Base-by-base conservation (phyloP, 2,888 invertebrate species). In the Apamea crenata region DNA sequence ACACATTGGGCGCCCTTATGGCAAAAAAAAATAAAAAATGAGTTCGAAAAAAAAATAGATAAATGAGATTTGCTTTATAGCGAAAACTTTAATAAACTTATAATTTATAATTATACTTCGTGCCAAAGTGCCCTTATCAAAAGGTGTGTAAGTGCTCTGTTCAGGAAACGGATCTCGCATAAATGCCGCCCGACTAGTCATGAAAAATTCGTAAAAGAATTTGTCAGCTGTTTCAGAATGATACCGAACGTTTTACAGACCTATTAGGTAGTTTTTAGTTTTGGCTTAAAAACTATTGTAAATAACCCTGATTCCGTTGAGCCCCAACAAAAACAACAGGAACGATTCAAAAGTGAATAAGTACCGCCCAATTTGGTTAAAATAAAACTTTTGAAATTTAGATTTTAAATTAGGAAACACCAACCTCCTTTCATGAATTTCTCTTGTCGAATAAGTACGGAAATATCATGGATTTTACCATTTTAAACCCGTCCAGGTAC, bases 121-220 rank as follows among this genome's bases (percentile, higher is more conserved):
- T 40, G 40, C 32, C 32, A 32, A 32, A 32, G n/a, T 32, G 32
- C 32, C 32, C 32, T 32, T 32, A 32, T 32, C 32, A 32, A 3
- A 32, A 32, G 32, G 32, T 32, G 32, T 32, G 32, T 32, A 32
- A 32, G 32, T 32, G 32, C 32, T 2, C 32, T 76, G n/a, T 66
- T 36, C n/a, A 53, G 32, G 80, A 69, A 63, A 63, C 29, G 18
- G 53, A 70, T 18, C 18, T 68, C 36, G 21, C 29, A 4, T 78
- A 7, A 56, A 29, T 74, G 74, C 40, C 61, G 10, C 1, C 8
- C 21, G 53, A 5, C 14, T 53, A 7, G 74, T 32, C 32, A 47
- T 61, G 47, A 71, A 61, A 29, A 63, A 36, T 32, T 56, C 16
- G 25, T 32, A 18, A 12, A 56, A 44, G 12, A 59, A 44, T 59